Conservation (phyloP, 2,888 invertebrate species). For the Ferdinandea cuprea region DNA sequence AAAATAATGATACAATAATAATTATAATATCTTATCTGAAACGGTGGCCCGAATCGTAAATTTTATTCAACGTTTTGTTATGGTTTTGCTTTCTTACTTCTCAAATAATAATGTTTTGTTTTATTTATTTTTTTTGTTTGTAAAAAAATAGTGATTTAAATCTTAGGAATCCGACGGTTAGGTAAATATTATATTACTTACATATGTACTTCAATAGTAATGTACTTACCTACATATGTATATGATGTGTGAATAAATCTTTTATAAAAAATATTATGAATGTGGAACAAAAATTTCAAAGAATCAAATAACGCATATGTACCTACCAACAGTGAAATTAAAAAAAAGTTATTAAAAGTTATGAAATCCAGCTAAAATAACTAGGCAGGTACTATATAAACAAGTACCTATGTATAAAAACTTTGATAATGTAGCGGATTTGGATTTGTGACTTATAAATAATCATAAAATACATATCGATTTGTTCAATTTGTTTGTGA, state of each 20-base stretch:
- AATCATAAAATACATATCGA: no score
- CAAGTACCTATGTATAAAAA: background rate
- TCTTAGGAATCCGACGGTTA: conserved; percentile 7
- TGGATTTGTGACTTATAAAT: conserved; percentile 12
- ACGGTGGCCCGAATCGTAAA: conserved; percentile 4
- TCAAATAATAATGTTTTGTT: background rate
- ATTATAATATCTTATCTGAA: conserved; percentile 10
- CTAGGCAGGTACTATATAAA: background rate
- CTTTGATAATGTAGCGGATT: background rate
- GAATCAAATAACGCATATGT: background rate
- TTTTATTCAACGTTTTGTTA: conserved; percentile 36
- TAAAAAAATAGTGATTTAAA: background rate
- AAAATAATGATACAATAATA: conserved; percentile 19
- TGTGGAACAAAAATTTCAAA: background rate
- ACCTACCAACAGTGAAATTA: conserved; percentile 1
- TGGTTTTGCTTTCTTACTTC: conserved; percentile 36
- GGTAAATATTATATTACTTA: conserved; percentile 11
- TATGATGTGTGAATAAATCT: conserved; percentile 8
- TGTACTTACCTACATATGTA: no score
- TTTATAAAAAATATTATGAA: conserved; percentile 7
- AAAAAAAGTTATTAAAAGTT: no score
- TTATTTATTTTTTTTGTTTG: background rate
- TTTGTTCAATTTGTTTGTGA: conserved; percentile 5
- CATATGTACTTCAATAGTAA: conserved; percentile 1
- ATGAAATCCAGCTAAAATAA: conserved; percentile 23